Conservation (phyloP, 2,888 invertebrate genomes). For the Coelogynopora nodosa region DNA sequence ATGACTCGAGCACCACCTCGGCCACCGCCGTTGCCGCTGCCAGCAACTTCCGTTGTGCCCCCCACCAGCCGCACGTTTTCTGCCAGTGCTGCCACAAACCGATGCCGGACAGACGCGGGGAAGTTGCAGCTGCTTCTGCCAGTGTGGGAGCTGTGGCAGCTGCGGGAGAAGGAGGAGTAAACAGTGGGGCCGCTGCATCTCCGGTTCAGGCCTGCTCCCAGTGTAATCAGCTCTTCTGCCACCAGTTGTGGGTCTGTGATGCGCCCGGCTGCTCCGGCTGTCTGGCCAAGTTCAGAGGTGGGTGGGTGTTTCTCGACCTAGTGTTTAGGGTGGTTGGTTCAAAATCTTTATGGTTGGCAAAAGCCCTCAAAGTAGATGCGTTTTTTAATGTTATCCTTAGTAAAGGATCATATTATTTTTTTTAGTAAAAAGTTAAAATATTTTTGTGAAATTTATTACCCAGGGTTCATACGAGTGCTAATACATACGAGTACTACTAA, state of each 20-base stretch:
- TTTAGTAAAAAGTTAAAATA: too few relatives aligned
- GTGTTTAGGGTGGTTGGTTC: too few relatives aligned
- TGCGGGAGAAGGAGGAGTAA: neutral
- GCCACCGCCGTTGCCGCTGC: conserved; percentile 35
- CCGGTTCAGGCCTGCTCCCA: conserved; percentile 49
- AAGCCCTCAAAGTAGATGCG: too few relatives aligned
- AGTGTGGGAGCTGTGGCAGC: neutral
- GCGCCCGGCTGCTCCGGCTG: conserved; percentile 56
- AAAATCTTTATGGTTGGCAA: too few relatives aligned
- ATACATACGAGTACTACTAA: too few relatives aligned
- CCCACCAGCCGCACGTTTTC: conserved; percentile 55
- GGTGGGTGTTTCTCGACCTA: too few relatives aligned
- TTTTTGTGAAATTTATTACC: too few relatives aligned
- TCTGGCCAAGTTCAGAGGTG: conserved; percentile 55
- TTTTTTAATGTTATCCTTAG: too few relatives aligned
- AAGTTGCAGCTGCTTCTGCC: conserved; percentile 2
- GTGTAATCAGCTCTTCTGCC: conserved; percentile 56
- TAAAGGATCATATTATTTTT: too few relatives aligned
- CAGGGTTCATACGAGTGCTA: too few relatives aligned
- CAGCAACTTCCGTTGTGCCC: conserved; percentile 50
- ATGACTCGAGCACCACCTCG: conserved; percentile 46
- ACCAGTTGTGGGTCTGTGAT: conserved; percentile 59
- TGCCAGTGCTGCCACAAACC: conserved; percentile 60
- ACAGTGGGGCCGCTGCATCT: neutral
- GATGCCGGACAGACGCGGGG: conserved; percentile 55